Conservation (phyloP, 1,140 invertebrate species). For the Neotoxoptera formosana region DNA sequence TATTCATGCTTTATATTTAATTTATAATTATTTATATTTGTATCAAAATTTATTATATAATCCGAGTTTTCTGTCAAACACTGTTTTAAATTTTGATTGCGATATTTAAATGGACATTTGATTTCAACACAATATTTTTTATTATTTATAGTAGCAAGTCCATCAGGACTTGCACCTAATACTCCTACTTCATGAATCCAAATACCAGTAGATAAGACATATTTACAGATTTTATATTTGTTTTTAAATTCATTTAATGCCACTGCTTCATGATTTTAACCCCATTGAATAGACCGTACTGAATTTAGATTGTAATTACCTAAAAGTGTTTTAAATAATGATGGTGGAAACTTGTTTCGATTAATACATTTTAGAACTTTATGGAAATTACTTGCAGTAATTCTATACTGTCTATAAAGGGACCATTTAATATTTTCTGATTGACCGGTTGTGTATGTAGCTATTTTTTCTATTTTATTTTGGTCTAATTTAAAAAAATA, state of each 20-base stretch:
- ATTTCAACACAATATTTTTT: not conserved
- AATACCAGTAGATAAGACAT: not conserved
- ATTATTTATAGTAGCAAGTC: not conserved
- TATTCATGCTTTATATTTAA: not conserved
- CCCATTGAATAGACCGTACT: not conserved
- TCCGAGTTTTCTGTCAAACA: not conserved
- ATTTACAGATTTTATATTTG: conserved; percentile 8
- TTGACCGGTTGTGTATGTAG: no score
- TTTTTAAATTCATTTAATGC: conserved; percentile 4
- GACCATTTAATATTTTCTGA: no score
- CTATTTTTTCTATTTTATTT: no score
- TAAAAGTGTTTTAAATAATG: conserved; percentile 8
- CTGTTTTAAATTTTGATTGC: not conserved
- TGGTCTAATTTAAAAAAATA: no score
- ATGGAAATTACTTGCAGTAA: no score
- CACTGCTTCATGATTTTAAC: not conserved
- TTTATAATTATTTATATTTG: not conserved
- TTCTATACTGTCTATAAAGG: no score
- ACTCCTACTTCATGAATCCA: not conserved
- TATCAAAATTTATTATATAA: not conserved
- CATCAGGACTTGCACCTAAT: not conserved
- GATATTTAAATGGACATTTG: not conserved
- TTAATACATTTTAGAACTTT: no score
- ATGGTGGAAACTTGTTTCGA: no score
- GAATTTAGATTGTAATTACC: not conserved